A percentile compares a stretch with the other conserved stretches of the same genome.
Evolutionary conservation across 2,797 vertebrate genomes (phyloP).

Genomic region (Echiichthys vipera): DNA sequence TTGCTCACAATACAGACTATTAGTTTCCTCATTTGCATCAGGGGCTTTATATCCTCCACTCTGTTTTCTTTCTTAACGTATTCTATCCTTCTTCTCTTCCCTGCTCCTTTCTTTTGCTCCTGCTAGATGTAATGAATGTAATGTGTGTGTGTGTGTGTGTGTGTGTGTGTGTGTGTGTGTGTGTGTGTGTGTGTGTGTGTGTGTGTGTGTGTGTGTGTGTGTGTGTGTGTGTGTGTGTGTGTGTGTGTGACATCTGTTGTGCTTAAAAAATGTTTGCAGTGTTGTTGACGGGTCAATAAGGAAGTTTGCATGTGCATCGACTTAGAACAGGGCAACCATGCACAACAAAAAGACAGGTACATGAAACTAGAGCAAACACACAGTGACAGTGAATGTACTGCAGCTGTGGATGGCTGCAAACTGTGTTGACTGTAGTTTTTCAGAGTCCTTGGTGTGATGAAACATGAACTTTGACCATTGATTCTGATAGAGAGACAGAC

Average conservation of each 20-base stretch:
- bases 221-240: constrained; percentile 16
- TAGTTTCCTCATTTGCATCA: constrained; percentile 28
- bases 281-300: constrained; percentile 61
- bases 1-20: constrained; percentile 7
- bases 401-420: constrained; percentile 30
- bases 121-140: constrained; percentile 66
- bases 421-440: constrained; percentile 53
- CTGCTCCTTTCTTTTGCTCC: no score
- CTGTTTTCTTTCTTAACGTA: constrained; percentile 49
- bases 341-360: not conserved
- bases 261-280: constrained; percentile 60
- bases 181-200: not conserved
- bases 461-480: constrained; percentile 51
- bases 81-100: constrained; percentile 41
- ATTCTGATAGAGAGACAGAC: constrained; percentile 26
- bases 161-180: no score
- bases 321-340: constrained; percentile 32
- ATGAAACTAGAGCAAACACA: not conserved
- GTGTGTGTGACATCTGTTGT: constrained; percentile 66
- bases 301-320: constrained; percentile 37
- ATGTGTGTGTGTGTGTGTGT: constrained; percentile 36
- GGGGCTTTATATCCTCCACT: constrained; percentile 34
- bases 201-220: constrained; percentile 1
- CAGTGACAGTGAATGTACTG: constrained; percentile 37
- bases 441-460: constrained; percentile 49